These are phyloP conservation scores for Serranus cabrilla DNA, from an alignment of 2,797 vertebrate species.

Conservation along the genomic window DNA sequence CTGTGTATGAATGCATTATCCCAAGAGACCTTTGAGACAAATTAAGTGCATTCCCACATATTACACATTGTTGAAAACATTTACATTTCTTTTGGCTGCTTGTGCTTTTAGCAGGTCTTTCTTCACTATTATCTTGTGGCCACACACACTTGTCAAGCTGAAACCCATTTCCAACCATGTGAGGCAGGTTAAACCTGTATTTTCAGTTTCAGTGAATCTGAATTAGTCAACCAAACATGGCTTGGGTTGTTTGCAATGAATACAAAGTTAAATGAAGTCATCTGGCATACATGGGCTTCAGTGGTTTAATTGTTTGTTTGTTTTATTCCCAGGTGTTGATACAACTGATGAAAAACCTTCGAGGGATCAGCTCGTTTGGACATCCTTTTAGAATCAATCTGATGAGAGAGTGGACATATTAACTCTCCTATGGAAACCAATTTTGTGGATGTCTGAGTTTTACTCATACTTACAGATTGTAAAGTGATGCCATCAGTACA, in stretches of 20 bases:
- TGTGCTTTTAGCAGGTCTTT: neutral
- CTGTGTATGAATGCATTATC: too few species aligned
- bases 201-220: too few species aligned
- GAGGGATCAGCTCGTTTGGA: conserved; percentile 30
- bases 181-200: neutral
- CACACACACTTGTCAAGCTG: neutral
- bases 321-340: conserved; percentile 60
- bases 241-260: neutral
- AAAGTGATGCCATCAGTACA: conserved; percentile 75
- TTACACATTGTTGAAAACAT: neutral
- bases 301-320: conserved; percentile 28
- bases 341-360: conserved; percentile 37
- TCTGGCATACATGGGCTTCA: neutral
- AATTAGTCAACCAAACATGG: neutral
- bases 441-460: conserved; percentile 28
- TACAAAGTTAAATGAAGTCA: neutral
- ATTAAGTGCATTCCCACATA: neutral
- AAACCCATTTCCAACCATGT: neutral
- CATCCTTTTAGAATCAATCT: conserved; percentile 9
- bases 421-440: conserved; percentile 39
- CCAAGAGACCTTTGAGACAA: neutral
- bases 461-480: conserved; percentile 14
- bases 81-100: neutral
- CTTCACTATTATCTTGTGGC: neutral
- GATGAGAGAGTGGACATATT: conserved; percentile 17